phyloP scores from a whole-genome alignment of 2,888 invertebrate species.

The Protodeltote pygarga region DNA sequence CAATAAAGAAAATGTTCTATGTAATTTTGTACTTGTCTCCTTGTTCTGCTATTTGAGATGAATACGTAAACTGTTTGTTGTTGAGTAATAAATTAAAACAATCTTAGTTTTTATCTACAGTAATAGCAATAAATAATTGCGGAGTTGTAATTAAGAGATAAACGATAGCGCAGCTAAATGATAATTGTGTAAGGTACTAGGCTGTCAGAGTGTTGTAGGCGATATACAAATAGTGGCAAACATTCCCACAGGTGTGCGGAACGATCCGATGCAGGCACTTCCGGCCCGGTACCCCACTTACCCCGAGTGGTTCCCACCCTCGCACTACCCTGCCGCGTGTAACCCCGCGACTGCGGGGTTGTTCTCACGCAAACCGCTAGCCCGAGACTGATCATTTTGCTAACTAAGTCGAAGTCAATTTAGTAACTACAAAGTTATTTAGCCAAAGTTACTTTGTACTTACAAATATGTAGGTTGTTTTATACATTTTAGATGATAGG shows the following conservation, averaged over 20 bases:
- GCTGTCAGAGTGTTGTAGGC: slow-evolving; percentile 40
- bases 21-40: slow-evolving; percentile 62
- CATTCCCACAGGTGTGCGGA: slow-evolving; percentile 83
- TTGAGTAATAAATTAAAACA: slow-evolving; percentile 23
- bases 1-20: slow-evolving; percentile 43
- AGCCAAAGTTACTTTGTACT: too few species aligned
- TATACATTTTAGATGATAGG: too few species aligned
- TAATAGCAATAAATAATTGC: slow-evolving; percentile 36
- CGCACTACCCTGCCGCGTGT: slow-evolving; percentile 53
- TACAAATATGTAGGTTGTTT: too few species aligned
- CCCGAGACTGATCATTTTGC: slow-evolving; percentile 77
- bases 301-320: slow-evolving; percentile 60
- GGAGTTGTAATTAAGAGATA: slow-evolving; percentile 47
- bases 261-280: slow-evolving; percentile 79
- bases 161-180: slow-evolving; percentile 18
- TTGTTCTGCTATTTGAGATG: slow-evolving; percentile 27
- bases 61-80: slow-evolving; percentile 33
- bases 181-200: slow-evolving; percentile 47
- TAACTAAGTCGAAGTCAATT: slow-evolving; percentile 56
- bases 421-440: slow-evolving; percentile 27
- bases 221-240: slow-evolving; percentile 71
- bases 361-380: slow-evolving; percentile 80
- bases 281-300: slow-evolving; percentile 80
- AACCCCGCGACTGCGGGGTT: slow-evolving; percentile 51
- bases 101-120: slow-evolving; percentile 27